Base-by-base conservation (phyloP, 2,888 invertebrate genomes). In the Trypoxylon attenuatum region DNA sequence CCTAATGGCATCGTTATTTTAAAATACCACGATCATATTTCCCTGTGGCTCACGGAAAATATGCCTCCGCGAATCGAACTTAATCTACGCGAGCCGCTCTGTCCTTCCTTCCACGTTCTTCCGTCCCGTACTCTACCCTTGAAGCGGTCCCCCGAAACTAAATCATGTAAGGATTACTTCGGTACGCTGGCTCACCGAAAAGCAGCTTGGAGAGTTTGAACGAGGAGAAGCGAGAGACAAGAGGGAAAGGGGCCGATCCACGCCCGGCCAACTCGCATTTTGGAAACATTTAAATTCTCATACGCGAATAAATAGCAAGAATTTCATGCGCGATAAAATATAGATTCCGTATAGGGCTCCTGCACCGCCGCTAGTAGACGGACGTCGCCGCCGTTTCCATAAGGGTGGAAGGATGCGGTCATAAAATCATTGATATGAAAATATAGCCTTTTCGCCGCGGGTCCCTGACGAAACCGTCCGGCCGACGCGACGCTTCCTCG, bases 341-440 rank as follows among this genome's bases (percentile, higher is more conserved):
- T 87, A 87, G 87, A 87, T 87, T 86, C 84, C 77, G 82, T 76
- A 70, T 77, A 82, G 73, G 68, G 76, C 53, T 13, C 73, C 72
- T 76, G n/a, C 70, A 60, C 73, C 70, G 76, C 75, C 71, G 66
- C 50, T 50, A 46, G 25, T 22, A 27, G 16, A 15, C 38, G 52
- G 41, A 23, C 45, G 59, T 61, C 58, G 59, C 67, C 41, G 27
- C 43, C 13, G 54, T 75, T 77, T 74, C 77, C 58, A 42, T 39
- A 29, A 68, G 63, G 67, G 78, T 79, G 78, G 77, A 76, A 77
- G 76, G 80, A 82, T 82, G 82, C 80, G 85, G 83, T 87, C 86
- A 82, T 87, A 87, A 87, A 87, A 87, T 87, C 86, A 87, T 87
- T 87, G 87, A 87, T 86, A 87, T 87, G 85, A 87, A 87, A 87